Evolutionary conservation across 1,140 invertebrate species (phyloP).

Genomic region (Drosophila suzukii): DNA sequence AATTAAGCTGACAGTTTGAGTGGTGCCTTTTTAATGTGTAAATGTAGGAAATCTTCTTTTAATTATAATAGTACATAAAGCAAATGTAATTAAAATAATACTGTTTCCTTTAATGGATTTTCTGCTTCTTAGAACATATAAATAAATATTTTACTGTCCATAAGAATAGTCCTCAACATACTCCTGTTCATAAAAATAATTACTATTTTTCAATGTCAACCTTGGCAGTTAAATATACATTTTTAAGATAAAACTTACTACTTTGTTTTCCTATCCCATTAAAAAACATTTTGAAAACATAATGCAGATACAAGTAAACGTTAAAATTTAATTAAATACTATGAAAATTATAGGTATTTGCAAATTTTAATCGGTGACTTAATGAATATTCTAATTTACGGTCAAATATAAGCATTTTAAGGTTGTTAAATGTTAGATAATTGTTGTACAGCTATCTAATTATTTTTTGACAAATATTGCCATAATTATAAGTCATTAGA

Average conservation of each 20-base stretch:
- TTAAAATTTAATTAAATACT: too few relatives aligned
- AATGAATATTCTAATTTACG: too few relatives aligned
- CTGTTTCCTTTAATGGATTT: background rate
- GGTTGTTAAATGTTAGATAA: background rate
- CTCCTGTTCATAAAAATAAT: background rate
- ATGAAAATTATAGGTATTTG: too few relatives aligned
- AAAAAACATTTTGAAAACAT: background rate
- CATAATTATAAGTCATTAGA: background rate
- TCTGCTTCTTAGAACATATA: background rate
- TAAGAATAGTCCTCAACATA: too few relatives aligned
- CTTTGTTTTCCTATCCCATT: background rate
- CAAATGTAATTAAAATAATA: background rate
- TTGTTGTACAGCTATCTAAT: background rate
- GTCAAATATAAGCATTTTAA: too few relatives aligned
- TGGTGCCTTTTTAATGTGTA: background rate
- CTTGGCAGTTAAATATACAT: background rate
- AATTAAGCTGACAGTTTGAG: background rate
- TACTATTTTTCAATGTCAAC: background rate
- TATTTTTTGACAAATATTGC: background rate
- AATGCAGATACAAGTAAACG: too few relatives aligned
- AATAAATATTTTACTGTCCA: too few relatives aligned
- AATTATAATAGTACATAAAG: background rate
- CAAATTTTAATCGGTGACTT: too few relatives aligned
- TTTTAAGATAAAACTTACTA: background rate
- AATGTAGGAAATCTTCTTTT: background rate